Evolutionary conservation across 2,888 invertebrate genomes (phyloP).

Genomic region (Zonitis immaculata): DNA sequence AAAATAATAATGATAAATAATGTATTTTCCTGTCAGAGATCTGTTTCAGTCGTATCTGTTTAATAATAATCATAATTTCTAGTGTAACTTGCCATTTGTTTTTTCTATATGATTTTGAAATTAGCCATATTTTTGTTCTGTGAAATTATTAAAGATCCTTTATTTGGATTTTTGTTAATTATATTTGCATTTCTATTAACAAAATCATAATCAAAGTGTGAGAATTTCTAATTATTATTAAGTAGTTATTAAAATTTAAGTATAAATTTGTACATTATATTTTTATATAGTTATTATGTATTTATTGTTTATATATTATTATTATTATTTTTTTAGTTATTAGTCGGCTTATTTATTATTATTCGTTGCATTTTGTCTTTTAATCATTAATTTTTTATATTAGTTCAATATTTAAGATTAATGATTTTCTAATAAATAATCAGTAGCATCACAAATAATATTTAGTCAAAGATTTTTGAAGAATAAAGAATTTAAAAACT

Average conservation of each 20-base stretch:
- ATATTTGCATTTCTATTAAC: constrained; percentile 13
- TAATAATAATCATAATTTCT: neutral
- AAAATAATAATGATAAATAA: constrained; percentile 5
- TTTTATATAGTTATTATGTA: constrained; percentile 42
- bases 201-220: constrained; percentile 17
- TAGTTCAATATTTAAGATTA: neutral
- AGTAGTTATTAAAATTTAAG: constrained; percentile 33
- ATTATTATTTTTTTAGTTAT: constrained; percentile 29
- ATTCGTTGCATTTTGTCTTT: constrained; percentile 2
- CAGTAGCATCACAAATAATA: constrained; percentile 27
- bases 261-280: constrained; percentile 42
- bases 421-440: neutral
- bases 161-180: neutral
- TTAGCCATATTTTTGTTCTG: constrained; percentile 21
- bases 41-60: neutral
- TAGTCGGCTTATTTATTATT: constrained; percentile 31
- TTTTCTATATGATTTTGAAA: constrained; percentile 14
- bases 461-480: neutral
- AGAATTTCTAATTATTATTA: constrained; percentile 35
- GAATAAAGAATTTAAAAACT: neutral
- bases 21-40: neutral
- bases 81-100: constrained; percentile 23
- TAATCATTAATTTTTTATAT: neutral
- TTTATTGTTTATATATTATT: constrained; percentile 46
- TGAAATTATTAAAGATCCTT: neutral